These are phyloP conservation scores for Heliothis virescens DNA, from an alignment of 1,140 invertebrate genomes.

Conservation along the genomic window DNA sequence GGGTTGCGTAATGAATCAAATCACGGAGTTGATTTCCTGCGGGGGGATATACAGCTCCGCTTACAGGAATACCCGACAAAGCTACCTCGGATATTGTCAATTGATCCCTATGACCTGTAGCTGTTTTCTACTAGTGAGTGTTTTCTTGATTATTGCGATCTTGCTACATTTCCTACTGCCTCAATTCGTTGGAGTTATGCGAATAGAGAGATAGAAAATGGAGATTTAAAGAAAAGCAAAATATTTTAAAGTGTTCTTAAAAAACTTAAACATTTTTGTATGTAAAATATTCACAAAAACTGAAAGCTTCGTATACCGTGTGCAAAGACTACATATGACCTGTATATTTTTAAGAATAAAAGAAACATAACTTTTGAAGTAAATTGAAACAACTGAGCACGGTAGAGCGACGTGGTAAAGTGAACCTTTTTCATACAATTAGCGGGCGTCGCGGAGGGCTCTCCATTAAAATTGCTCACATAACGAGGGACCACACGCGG, in stretches of 20 bases:
- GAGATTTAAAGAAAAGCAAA: too few species aligned
- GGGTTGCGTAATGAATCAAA: constrained; percentile 44
- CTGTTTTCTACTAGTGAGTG: not conserved
- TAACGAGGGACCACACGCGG: constrained; percentile 59
- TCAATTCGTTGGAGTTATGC: too few species aligned
- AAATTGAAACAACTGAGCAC: constrained; percentile 14
- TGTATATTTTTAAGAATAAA: not conserved
- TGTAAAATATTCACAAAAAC: too few species aligned
- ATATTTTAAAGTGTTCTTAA: too few species aligned
- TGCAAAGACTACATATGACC: not conserved
- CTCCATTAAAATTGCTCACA: constrained; percentile 75
- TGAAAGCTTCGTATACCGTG: not conserved
- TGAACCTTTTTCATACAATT: constrained; percentile 70
- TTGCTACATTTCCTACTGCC: not conserved
- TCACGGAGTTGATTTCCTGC: constrained; percentile 38
- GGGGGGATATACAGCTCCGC: constrained; percentile 24
- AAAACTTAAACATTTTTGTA: too few species aligned
- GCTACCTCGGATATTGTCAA: constrained; percentile 7
- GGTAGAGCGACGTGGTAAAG: constrained; percentile 21
- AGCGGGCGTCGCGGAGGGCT: constrained; percentile 61
- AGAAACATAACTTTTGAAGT: constrained; percentile 5
- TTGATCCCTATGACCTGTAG: not conserved
- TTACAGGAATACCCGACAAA: constrained; percentile 18
- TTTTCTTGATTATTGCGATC: too few species aligned
- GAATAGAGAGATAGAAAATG: too few species aligned